Percentiles rank a stretch among this genome's conserved stretches.
Evolutionary conservation across 2,113 vertebrate species (phyloP).

Genomic region (Vulpes ferrilata): DNA sequence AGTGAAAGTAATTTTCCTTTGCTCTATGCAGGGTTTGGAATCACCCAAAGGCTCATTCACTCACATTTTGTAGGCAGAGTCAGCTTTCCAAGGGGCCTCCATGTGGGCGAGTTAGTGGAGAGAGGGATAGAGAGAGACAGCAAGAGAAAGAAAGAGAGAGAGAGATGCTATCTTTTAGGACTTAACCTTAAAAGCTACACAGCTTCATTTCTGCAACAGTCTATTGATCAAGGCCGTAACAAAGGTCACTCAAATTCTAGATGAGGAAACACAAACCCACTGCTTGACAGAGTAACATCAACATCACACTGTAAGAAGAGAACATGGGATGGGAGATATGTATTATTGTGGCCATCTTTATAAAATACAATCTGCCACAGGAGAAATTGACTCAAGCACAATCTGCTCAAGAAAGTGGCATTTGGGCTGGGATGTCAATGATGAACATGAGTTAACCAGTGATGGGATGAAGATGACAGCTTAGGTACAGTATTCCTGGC

Average conservation of each 20-base stretch:
- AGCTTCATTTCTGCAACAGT: background rate
- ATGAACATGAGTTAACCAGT: background rate
- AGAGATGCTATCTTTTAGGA: background rate
- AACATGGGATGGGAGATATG: background rate
- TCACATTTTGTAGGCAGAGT: background rate
- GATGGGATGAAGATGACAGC: background rate
- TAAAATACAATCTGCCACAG: background rate
- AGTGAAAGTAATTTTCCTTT: background rate
- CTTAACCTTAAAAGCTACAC: background rate
- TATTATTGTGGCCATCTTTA: background rate
- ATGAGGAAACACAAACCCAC: background rate
- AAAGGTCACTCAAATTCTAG: background rate
- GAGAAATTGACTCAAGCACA: background rate
- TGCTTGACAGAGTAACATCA: background rate
- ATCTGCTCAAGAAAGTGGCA: background rate
- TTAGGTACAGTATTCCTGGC: background rate
- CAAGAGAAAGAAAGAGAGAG: background rate
- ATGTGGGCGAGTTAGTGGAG: background rate
- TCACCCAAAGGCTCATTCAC: background rate
- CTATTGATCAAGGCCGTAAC: background rate
- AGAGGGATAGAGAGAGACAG: background rate
- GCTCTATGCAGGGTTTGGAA: background rate
- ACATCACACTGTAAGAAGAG: background rate
- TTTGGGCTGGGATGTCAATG: background rate
- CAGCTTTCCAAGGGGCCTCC: background rate